Conservation (phyloP, 2,113 vertebrate genomes). For the Copsychus sechellarum region DNA sequence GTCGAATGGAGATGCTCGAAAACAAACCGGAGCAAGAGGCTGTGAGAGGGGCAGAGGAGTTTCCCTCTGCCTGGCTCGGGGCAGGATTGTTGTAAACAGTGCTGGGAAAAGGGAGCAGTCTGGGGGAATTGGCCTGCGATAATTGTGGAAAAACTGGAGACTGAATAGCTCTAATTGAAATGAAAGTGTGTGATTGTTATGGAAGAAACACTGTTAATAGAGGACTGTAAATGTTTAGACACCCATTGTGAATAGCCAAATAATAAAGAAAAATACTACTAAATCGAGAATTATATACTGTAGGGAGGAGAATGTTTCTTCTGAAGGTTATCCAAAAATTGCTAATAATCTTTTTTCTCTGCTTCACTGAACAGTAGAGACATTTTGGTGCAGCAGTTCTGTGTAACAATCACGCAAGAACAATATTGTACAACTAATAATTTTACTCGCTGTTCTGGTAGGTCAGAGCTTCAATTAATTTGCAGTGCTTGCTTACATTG, state of each 20-base stretch:
- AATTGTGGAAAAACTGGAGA: constrained; percentile 66
- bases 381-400: constrained; percentile 36
- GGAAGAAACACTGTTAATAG: constrained; percentile 71
- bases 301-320: constrained; percentile 9
- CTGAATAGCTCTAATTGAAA: constrained; percentile 81
- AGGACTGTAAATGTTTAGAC: constrained; percentile 81
- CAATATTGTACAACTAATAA: constrained; percentile 44
- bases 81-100: constrained; percentile 37
- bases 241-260: constrained; percentile 72
- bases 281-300: constrained; percentile 53
- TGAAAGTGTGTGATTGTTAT: constrained; percentile 74
- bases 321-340: constrained; percentile 58
- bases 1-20: constrained; percentile 13
- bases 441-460: constrained; percentile 54
- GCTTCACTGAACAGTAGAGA: background rate
- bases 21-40: background rate
- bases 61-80: constrained; percentile 57
- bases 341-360: constrained; percentile 34
- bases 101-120: constrained; percentile 59
- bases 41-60: constrained; percentile 2
- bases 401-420: constrained; percentile 42
- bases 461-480: constrained; percentile 54
- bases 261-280: constrained; percentile 71
- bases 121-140: constrained; percentile 66
- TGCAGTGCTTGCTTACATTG: constrained; percentile 48